Conservation (phyloP, 2,113 vertebrate genomes). For the Chionis minor region DNA sequence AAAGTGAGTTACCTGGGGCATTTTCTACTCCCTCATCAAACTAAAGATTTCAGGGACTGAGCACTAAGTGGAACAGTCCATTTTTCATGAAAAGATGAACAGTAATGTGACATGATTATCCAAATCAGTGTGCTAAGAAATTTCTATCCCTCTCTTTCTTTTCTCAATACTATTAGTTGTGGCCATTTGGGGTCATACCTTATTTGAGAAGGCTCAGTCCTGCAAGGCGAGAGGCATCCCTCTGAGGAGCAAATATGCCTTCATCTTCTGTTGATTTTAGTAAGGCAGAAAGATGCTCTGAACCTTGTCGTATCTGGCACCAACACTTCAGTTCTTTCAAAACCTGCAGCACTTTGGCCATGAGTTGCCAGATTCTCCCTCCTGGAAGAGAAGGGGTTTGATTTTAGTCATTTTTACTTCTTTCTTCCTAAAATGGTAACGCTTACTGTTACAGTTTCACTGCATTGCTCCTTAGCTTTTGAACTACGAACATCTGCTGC, state of each 20-base stretch:
- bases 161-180: not conserved
- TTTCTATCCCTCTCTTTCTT: not conserved
- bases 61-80: not conserved
- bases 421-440: not conserved
- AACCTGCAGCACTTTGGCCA: not conserved
- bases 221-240: not conserved
- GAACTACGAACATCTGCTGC: not conserved
- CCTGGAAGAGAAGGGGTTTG: not conserved
- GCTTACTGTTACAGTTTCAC: not conserved
- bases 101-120: not conserved
- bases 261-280: not conserved
- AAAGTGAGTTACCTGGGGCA: not conserved
- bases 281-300: not conserved
- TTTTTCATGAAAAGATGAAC: not conserved
- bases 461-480: not conserved
- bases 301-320: not conserved
- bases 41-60: not conserved
- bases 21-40: not conserved
- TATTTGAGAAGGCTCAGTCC: not conserved
- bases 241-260: not conserved
- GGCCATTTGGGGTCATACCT: not conserved
- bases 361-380: not conserved
- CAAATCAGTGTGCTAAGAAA: not conserved
- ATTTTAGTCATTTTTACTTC: conserved; percentile 27
- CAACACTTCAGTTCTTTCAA: not conserved